Conservation (phyloP, 92 coral and sea anemone species). For the Chrysogorgia sp. region DNA sequence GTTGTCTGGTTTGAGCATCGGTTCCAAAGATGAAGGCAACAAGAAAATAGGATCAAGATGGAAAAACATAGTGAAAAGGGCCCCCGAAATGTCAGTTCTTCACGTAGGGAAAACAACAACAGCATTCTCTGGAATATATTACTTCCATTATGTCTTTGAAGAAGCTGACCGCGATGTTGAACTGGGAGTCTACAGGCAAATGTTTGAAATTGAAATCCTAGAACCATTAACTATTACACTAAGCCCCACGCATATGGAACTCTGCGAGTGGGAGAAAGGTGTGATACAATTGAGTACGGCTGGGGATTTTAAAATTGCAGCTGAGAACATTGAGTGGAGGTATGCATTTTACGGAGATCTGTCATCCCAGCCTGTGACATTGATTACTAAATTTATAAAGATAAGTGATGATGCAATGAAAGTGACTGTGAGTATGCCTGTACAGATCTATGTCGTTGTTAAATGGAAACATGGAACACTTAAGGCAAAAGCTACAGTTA, state of each 20-base stretch:
- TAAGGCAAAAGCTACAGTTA: constrained; percentile 60
- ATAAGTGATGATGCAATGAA: constrained; percentile 66
- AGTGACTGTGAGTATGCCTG: constrained; percentile 52
- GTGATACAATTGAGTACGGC: constrained; percentile 44
- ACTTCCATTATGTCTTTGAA: constrained; percentile 65
- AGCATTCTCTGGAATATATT: constrained; percentile 64
- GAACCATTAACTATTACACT: constrained; percentile 66
- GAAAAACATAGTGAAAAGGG: constrained; percentile 7
- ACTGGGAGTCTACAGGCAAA: constrained; percentile 64
- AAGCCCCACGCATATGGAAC: constrained; percentile 55
- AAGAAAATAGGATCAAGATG: constrained; percentile 41
- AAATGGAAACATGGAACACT: constrained; percentile 68
- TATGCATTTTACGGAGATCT: constrained; percentile 53
- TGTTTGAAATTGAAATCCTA: constrained; percentile 70
- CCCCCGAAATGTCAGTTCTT: constrained; percentile 3
- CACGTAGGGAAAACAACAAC: background rate
- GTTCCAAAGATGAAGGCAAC: constrained; percentile 42
- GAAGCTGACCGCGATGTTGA: constrained; percentile 81
- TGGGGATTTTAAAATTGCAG: constrained; percentile 70
- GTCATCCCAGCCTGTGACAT: constrained; percentile 53
- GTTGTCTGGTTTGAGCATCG: constrained; percentile 61
- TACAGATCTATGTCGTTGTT: constrained; percentile 73
- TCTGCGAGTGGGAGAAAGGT: constrained; percentile 72
- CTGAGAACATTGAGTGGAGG: constrained; percentile 72
- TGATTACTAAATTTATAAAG: constrained; percentile 62